These are phyloP conservation scores for Sarotherodon lohbergeri DNA, from an alignment of 2,113 vertebrate species.

Conservation along the genomic window DNA sequence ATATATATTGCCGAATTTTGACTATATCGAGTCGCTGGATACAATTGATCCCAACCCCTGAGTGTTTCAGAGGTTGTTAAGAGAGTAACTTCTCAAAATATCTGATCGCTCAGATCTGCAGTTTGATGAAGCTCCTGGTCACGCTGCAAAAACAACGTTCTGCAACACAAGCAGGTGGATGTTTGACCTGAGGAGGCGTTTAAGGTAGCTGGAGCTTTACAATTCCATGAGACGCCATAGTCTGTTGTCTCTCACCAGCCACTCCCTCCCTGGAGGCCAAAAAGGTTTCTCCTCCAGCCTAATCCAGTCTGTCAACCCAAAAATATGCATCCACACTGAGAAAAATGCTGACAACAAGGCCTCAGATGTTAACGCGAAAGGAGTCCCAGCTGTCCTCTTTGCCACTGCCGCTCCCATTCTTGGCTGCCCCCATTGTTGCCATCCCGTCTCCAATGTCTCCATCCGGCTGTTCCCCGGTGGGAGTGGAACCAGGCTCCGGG, in stretches of 20 bases:
- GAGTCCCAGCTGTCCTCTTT: constrained; percentile 82
- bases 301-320: not conserved
- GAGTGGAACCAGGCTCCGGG: constrained; percentile 72
- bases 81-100: not conserved
- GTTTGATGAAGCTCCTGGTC: constrained; percentile 6
- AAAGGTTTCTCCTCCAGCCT: not conserved
- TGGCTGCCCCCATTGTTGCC: constrained; percentile 1
- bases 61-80: not conserved
- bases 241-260: not conserved
- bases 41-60: constrained; percentile 8
- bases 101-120: not conserved
- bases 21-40: not conserved
- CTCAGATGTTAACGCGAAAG: constrained; percentile 72
- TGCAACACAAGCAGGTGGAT: constrained; percentile 27
- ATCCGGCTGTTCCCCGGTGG: constrained; percentile 66
- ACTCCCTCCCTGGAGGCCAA: not conserved
- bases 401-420: constrained; percentile 47
- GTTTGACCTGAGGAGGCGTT: constrained; percentile 32
- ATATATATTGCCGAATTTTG: constrained; percentile 17
- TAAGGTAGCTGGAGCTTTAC: not conserved
- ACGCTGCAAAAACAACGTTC: constrained; percentile 3
- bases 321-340: not conserved
- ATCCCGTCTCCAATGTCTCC: constrained; percentile 44
- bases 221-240: not conserved
- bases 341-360: not conserved